Evolutionary conservation across 92 coral and sea anemone genomes (phyloP), one percentile per base, ranked within the genome.

Genomic region (Phenganax subtilis): DNA sequence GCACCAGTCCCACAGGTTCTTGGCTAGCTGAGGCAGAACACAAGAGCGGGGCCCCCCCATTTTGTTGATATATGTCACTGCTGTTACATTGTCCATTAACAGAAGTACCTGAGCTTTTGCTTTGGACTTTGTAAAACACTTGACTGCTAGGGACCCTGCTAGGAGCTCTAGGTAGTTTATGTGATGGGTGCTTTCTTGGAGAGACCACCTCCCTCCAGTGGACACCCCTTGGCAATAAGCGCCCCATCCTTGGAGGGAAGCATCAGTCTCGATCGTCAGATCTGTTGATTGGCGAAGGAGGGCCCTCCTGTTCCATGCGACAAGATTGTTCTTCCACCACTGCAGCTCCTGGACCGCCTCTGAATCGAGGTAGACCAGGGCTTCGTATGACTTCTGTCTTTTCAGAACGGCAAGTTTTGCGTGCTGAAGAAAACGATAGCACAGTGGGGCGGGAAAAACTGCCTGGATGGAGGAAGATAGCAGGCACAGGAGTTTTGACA

Each of bases 401-500:
- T 71, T 71, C 25, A 71, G 76, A 17, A 54, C 76, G 6, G 10
- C 31, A 15, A 11, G 31, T 12, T 71, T 85, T 17, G 74, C 85
- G 55, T 71, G 68, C 51, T 85, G 88, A 25, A 85, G 85, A 76
- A 71, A 62, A 0, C 88, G 85, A 15, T 85, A 85, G 70, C 80
- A 85, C 51, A 85, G 88, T 56, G 88, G 85, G 20, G 85, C 88
- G 0, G 85, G 88, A 73, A 81, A 81, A 54, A 85, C 85, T 60
- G 77, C 85, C 72, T 85, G 88, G 8, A 85, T 85, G 71, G 85
- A 85, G 3, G 88, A 85, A 84, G 88, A 72, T 67, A 85, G 85
- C 55, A 85, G 88, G 82, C 85, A 82, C 82, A 85, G 85, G 85
- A 80, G 74, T 60, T 85, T 85, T 86, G 86, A 81, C 70, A 86